A percentile compares a stretch with the other conserved stretches of the same genome.
Conservation (phyloP, 2,113 vertebrate species). For the Xenopus borealis region DNA sequence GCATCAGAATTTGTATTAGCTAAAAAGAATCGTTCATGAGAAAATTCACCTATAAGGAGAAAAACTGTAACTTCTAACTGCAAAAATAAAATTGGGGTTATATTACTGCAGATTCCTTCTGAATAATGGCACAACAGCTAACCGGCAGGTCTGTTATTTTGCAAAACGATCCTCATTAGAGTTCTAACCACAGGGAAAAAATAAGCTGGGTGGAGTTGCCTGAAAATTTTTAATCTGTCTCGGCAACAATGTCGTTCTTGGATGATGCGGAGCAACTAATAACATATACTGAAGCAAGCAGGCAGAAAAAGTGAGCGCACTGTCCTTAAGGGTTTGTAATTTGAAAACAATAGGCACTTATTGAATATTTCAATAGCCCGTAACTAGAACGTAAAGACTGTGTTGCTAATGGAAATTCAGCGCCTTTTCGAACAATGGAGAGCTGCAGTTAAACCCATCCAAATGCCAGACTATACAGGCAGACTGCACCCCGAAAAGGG, state of each 20-base stretch:
- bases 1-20: too few relatives aligned
- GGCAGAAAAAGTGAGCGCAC: background rate
- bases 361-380: too few relatives aligned
- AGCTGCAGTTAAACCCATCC: too few relatives aligned
- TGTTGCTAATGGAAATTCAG: too few relatives aligned
- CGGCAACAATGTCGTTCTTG: background rate
- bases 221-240: background rate
- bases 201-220: background rate
- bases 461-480: too few relatives aligned
- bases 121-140: background rate
- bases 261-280: background rate
- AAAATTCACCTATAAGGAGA: too few relatives aligned
- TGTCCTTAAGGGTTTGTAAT: too few relatives aligned
- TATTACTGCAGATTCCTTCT: background rate
- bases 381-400: too few relatives aligned
- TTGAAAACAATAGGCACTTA: too few relatives aligned
- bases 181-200: background rate
- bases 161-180: background rate
- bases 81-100: background rate
- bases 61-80: background rate
- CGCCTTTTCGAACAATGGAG: too few relatives aligned
- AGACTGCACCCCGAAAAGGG: too few relatives aligned
- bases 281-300: background rate
- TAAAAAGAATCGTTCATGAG: too few relatives aligned
- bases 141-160: background rate